phyloP scores from a whole-genome alignment of 2,113 vertebrate species.

The Forbesichthys agassizii region DNA sequence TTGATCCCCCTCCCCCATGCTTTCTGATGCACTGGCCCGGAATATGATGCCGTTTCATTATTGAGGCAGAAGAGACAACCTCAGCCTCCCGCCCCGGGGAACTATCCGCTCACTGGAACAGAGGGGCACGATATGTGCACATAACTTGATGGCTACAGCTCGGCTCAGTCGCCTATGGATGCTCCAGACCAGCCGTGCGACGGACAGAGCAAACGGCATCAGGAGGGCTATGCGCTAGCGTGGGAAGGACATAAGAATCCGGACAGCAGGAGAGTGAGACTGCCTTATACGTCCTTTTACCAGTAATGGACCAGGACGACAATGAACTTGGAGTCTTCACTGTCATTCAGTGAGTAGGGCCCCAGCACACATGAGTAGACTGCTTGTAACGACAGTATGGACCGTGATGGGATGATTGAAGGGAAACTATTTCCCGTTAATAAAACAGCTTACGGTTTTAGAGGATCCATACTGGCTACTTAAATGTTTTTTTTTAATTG shows the following conservation, averaged over 20 bases:
- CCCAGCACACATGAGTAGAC: constrained; percentile 17
- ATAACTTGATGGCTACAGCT: constrained; percentile 49
- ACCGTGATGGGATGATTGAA: not conserved
- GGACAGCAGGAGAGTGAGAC: constrained; percentile 38
- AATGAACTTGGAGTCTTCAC: constrained; percentile 83
- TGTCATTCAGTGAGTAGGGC: constrained; percentile 85
- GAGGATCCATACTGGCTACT: too few species aligned
- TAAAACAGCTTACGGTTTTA: too few species aligned
- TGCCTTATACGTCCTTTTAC: constrained; percentile 35
- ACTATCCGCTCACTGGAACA: constrained; percentile 63
- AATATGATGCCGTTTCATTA: constrained; percentile 79
- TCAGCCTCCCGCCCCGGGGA: constrained; percentile 69
- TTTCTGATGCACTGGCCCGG: constrained; percentile 77
- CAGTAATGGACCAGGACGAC: constrained; percentile 76
- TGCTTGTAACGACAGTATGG: not conserved
- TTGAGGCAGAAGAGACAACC: constrained; percentile 69
- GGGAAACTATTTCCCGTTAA: too few species aligned
- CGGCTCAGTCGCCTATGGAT: constrained; percentile 57
- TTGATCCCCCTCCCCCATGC: constrained; percentile 78
- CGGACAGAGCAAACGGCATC: constrained; percentile 37
- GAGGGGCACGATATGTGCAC: constrained; percentile 55
- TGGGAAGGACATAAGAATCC: constrained; percentile 33
- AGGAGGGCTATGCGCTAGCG: constrained; percentile 25
- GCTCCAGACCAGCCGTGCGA: constrained; percentile 41
- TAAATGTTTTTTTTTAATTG: too few species aligned